Evolutionary conservation across 2,113 vertebrate species (phyloP), one percentile per base, ranked within the genome.

Genomic region (Scomber colias): DNA sequence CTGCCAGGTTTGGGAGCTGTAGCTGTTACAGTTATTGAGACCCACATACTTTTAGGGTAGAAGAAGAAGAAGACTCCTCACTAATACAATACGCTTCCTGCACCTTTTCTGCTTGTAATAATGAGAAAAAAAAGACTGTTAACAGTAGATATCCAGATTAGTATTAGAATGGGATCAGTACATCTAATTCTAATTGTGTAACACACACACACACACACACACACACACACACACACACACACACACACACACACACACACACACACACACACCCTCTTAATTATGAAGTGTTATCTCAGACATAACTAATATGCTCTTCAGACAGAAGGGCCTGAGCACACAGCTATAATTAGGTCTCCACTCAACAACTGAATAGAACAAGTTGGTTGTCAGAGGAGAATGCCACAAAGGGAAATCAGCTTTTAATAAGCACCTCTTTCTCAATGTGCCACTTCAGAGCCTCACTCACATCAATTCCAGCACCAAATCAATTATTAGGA

Each of bases 241-340:
- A 56, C 51, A 55, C 71, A 78, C 62, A 57, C 59, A 3, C 24
- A 27, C 21, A 13, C 49, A 66, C 17, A 44, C 24, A 40, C 27
- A 24, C 27, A 56, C 51, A 55, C 71, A 78, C 62, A 57, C 59
- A 3, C 24, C 2, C 66, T 72, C 69, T 77, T 87, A 71, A 89
- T 89, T 75, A 80, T 71, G 54, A 67, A 83, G 74, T 19, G 68
- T 82, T 89, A 84, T 86, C 90, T 61, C 50, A 68, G 71, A 68
- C 69, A 87, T 90, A 79, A 86, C 64, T 70, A 75, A 77, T 69
- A 69, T 67, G 67, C 72, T 82, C 56, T 71, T 21, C 69, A 83
- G 71, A 84, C 60, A 75, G 75, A 77, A 75, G 64, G 45, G 35
- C 59, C 44, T 56, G 57, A 49, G 51, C 77, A 56, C 31, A 65